Conservation (phyloP, 2,888 invertebrate species). For the Disparrhopalites patrizii region DNA sequence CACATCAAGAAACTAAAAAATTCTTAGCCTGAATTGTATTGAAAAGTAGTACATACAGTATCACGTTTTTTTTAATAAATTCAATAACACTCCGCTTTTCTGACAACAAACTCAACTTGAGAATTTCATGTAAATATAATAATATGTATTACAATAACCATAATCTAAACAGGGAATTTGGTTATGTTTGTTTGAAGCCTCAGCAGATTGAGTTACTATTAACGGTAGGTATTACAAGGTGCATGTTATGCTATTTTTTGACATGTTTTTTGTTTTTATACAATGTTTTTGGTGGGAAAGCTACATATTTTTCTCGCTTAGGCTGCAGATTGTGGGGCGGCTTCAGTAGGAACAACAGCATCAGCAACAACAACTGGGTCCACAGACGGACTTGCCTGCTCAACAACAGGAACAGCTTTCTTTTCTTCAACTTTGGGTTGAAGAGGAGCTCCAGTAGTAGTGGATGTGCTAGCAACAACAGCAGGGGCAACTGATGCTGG, state of each 20-base stretch:
- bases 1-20: too few species aligned
- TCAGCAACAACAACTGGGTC: background rate
- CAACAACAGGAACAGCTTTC: background rate
- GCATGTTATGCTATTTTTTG: background rate
- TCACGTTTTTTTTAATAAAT: too few species aligned
- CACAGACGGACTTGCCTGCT: conserved; percentile 12
- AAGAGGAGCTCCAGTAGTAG: background rate
- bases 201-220: background rate
- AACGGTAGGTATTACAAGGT: background rate
- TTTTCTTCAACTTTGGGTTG: background rate
- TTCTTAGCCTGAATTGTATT: too few species aligned
- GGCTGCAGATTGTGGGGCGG: background rate
- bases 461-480: background rate
- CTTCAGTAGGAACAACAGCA: background rate
- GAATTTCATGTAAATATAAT: too few species aligned
- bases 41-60: too few species aligned
- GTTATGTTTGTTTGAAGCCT: background rate
- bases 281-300: background rate
- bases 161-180: background rate
- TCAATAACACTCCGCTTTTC: too few species aligned
- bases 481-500: background rate
- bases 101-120: too few species aligned
- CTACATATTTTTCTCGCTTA: background rate
- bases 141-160: background rate
- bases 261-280: background rate